A percentile compares a stretch with the other conserved stretches of the same genome.
Evolutionary conservation across 2,888 invertebrate species (phyloP).

Genomic region (Athetis lepigone): DNA sequence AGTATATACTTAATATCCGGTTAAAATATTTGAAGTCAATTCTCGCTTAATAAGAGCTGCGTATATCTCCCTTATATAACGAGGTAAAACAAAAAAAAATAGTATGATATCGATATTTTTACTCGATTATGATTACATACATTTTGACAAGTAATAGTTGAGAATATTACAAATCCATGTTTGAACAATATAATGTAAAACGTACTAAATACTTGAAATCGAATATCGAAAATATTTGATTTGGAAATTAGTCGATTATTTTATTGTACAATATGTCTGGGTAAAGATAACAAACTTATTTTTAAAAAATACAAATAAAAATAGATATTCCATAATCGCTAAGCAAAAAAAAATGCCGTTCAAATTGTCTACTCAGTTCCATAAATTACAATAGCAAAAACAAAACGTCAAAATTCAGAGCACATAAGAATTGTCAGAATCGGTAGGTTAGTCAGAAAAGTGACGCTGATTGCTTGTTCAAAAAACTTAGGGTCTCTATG

Average conservation of each 20-base stretch:
- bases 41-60: not conserved
- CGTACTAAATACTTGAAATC: not conserved
- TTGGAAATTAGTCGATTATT: constrained; percentile 23
- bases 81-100: not conserved
- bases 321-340: too few species aligned
- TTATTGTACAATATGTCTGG: too few species aligned
- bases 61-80: not conserved
- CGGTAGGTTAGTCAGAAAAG: too few species aligned
- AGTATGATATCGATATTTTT: not conserved
- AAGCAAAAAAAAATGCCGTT: too few species aligned
- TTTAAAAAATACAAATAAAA: too few species aligned
- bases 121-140: not conserved
- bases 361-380: too few species aligned
- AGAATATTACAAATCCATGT: not conserved
- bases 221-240: constrained; percentile 3
- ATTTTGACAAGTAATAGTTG: constrained; percentile 5
- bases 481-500: too few species aligned
- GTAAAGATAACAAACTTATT: too few species aligned
- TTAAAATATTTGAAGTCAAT: constrained; percentile 28
- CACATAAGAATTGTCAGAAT: too few species aligned
- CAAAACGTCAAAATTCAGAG: too few species aligned
- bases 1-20: not conserved
- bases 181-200: not conserved
- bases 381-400: too few species aligned
- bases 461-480: too few species aligned